phyloP scores from a whole-genome alignment of 2,888 invertebrate species.

The Plebejus melissa region DNA sequence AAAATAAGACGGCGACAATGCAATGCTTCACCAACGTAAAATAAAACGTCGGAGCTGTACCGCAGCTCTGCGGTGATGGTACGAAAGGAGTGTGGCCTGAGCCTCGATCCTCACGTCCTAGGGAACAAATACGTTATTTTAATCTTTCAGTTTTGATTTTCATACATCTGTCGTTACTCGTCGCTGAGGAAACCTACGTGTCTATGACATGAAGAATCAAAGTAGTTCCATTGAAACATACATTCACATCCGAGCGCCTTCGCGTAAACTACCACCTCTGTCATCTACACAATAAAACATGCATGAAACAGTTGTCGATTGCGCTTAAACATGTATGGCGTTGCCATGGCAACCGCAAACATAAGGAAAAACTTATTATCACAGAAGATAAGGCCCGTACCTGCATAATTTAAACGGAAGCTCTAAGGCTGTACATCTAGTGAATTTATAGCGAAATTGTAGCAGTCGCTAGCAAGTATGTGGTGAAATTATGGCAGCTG shows the following conservation, averaged over 20 bases:
- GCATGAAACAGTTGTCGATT: neutral
- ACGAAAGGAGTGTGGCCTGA: too few species aligned
- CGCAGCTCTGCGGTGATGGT: too few species aligned
- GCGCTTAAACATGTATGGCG: neutral
- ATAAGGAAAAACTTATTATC: conserved; percentile 30
- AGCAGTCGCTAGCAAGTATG: conserved; percentile 32
- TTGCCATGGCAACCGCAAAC: conserved; percentile 9
- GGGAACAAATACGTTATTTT: too few species aligned
- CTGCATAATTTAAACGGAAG: conserved; percentile 35
- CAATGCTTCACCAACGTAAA: neutral
- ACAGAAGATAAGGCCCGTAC: conserved; percentile 34
- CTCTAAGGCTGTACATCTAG: conserved; percentile 27
- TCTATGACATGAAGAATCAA: too few species aligned
- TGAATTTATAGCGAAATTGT: conserved; percentile 33
- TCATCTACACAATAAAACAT: neutral
- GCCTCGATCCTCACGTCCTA: too few species aligned
- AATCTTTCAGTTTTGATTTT: too few species aligned
- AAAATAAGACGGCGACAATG: neutral
- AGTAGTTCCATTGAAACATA: too few species aligned
- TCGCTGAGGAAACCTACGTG: too few species aligned
- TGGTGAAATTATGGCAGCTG: neutral
- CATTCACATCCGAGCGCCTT: too few species aligned
- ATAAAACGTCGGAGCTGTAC: too few species aligned
- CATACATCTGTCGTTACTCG: too few species aligned
- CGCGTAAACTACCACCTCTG: neutral